Base-by-base conservation (phyloP, 2,888 invertebrate genomes). In the Caenorhabditis imperialis region DNA sequence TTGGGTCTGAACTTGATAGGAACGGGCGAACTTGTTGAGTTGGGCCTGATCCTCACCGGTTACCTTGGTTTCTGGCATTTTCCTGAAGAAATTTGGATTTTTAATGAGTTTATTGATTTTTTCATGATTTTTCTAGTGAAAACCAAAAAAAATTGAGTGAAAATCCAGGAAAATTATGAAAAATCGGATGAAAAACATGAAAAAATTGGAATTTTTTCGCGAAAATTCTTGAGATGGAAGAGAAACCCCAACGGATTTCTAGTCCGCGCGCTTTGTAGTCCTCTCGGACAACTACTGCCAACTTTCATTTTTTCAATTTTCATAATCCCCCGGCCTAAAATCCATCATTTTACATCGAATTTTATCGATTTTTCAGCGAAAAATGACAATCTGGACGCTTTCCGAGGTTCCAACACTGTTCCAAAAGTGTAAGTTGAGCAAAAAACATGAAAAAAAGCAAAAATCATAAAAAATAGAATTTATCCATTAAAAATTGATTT, bases 21-120 rank as follows among this genome's bases (percentile, higher is more conserved):
- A 92, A 74, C 94, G 92, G 1, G 98, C 98, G 90, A 98, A 98
- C 89, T 93, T 93, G 89, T 99, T 99, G 78, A 99, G 98, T 90
- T 94, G 95, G 88, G 94, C 94, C 90, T 99, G 98, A 90, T 99
- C 98, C 89, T 96, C 96, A 88, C 92, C 94, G 0, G 95, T 94
- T 84, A 98, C 96, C 25, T 76, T 50, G 0, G 70, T 38, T 1
- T 30, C 37, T 4, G 73, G n/a, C 73, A 73, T 73, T 58, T 53
- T 72, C n/a, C n/a, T n/a, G n/a, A n/a, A n/a, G 44, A 25, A 55
- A 51, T 22, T 22, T 27, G 33, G 14, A 30, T 40, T 62, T 45
- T n/a, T n/a, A n/a, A n/a, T n/a, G n/a, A 1, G 27, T 14, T 18
- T 5, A 55, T 47, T 35, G 25, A 18, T 48, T 50, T 42, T 37